Percentiles rank a stretch among this genome's conserved stretches.
These are phyloP conservation scores for Gerris lacustris DNA, from an alignment of 2,888 invertebrate species.

Conservation along the genomic window DNA sequence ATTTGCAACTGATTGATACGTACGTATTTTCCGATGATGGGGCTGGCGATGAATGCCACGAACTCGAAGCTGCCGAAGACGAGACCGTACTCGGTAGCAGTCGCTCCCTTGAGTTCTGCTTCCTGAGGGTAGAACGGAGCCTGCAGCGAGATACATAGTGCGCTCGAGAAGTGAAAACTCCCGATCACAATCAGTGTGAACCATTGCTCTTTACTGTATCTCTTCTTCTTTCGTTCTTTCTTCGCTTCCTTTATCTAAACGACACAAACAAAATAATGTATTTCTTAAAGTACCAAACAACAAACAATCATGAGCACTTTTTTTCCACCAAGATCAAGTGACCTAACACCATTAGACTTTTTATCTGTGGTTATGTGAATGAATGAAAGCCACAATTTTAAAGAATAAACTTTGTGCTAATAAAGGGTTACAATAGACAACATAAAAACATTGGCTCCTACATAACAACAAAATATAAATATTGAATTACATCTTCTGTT, in stretches of 20 bases:
- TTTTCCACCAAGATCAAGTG: no score
- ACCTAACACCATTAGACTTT: no score
- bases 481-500: no score
- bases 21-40: conserved; percentile 40
- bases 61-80: conserved; percentile 43
- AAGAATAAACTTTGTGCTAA: no score
- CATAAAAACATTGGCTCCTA: no score
- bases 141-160: conserved; percentile 39
- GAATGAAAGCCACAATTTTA: no score
- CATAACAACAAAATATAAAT: no score
- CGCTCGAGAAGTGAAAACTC: conserved; percentile 37
- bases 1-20: conserved; percentile 26
- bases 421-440: no score
- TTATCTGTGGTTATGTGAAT: no score
- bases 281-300: no score
- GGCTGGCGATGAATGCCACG: conserved; percentile 34
- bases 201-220: conserved; percentile 34
- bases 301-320: no score
- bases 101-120: conserved; percentile 38
- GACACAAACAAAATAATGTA: no score
- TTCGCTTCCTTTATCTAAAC: conserved; percentile 21
- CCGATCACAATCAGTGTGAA: conserved; percentile 35
- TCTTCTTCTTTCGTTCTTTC: conserved; percentile 20
- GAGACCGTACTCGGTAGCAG: conserved; percentile 40
- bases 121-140: conserved; percentile 41